Evolutionary conservation across 2,888 invertebrate species (phyloP).

Genomic region (Phalera bucephala): DNA sequence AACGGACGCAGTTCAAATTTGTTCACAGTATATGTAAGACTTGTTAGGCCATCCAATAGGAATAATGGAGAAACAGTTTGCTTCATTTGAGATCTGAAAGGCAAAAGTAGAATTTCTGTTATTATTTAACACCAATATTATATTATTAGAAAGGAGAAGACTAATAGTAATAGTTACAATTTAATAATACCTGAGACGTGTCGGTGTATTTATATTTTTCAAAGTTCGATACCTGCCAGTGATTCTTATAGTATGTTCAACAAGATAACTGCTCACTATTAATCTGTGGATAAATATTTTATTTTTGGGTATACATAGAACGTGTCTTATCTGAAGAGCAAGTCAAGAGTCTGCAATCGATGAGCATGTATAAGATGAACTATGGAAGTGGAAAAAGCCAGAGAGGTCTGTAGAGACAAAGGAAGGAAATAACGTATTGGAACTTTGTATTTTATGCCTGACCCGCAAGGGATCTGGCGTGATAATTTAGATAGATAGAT

Average conservation of each 20-base stretch:
- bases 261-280: slow-evolving; percentile 7
- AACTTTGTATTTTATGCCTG: too few relatives aligned
- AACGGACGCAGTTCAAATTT: slow-evolving; percentile 22
- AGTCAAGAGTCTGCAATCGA: too few relatives aligned
- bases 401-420: too few relatives aligned
- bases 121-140: slow-evolving; percentile 1
- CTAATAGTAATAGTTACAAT: too few relatives aligned
- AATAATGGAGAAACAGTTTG: slow-evolving; percentile 23
- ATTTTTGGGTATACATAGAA: too few relatives aligned
- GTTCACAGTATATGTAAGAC: slow-evolving; percentile 30
- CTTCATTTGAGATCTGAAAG: slow-evolving; percentile 12
- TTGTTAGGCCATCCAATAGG: slow-evolving; percentile 37
- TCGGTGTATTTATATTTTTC: slow-evolving; percentile 2
- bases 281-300: slow-evolving; percentile 10
- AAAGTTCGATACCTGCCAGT: slow-evolving; percentile 19
- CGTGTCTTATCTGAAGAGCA: too few relatives aligned
- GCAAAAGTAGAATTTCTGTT: not conserved
- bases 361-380: too few relatives aligned
- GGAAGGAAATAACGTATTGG: too few relatives aligned
- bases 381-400: too few relatives aligned
- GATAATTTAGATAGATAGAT: too few relatives aligned
- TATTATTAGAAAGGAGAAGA: too few relatives aligned
- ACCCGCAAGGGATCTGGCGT: too few relatives aligned
- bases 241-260: slow-evolving; percentile 11
- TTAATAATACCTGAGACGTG: slow-evolving; percentile 4